phyloP scores from a whole-genome alignment of 1,140 invertebrate genomes.

The Drosophila jambulina region DNA sequence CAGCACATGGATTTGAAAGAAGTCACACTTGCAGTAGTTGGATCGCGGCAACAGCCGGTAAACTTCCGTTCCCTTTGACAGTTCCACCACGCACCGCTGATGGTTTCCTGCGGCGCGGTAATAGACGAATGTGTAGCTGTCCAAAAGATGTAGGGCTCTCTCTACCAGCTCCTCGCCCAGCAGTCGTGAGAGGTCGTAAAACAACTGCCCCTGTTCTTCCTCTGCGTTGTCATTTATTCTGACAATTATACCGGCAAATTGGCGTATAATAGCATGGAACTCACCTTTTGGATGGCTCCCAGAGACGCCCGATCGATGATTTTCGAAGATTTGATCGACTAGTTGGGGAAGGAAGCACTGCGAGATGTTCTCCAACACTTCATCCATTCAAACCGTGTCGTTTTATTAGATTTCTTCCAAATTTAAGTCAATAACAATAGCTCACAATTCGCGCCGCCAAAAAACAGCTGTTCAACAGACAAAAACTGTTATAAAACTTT shows the following conservation, averaged over 20 bases:
- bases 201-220: slow-evolving; percentile 12
- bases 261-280: background rate
- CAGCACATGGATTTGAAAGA: slow-evolving; percentile 24
- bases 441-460: slow-evolving; percentile 10
- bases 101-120: background rate
- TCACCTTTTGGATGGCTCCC: slow-evolving; percentile 2
- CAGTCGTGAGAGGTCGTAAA: slow-evolving; percentile 11
- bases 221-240: background rate
- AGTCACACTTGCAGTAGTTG: slow-evolving; percentile 46
- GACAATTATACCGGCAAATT: background rate
- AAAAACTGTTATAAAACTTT: background rate
- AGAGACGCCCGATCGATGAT: background rate
- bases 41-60: slow-evolving; percentile 13
- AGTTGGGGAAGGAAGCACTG: slow-evolving; percentile 13
- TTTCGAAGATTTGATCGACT: slow-evolving; percentile 23
- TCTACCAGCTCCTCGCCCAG: slow-evolving; percentile 22
- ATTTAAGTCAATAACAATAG: slow-evolving; percentile 4
- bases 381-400: slow-evolving; percentile 23
- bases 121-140: slow-evolving; percentile 16
- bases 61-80: slow-evolving; percentile 19
- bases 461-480: slow-evolving; percentile 17
- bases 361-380: background rate
- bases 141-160: slow-evolving; percentile 20
- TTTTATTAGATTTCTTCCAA: background rate
- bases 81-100: slow-evolving; percentile 15